A percentile compares a stretch with the other conserved stretches of the same genome.
phyloP scores from a whole-genome alignment of 2,113 vertebrate species.

The Cyrtonyx montezumae region DNA sequence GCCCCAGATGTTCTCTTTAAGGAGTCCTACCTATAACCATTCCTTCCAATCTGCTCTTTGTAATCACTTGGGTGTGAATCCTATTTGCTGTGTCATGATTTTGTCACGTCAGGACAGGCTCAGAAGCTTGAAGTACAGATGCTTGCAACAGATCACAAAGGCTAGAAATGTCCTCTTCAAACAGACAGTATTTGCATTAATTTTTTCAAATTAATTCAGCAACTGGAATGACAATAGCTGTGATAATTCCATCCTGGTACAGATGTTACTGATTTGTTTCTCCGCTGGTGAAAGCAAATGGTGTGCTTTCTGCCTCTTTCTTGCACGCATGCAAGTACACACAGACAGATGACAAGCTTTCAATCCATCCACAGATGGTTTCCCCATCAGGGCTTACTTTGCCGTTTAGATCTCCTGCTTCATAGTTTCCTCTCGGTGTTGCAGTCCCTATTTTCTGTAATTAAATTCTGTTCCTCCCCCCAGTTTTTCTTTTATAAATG shows the following conservation, averaged over 20 bases:
- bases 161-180: not conserved
- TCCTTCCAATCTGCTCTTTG: not conserved
- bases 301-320: not conserved
- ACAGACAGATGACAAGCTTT: not conserved
- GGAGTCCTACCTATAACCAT: not conserved
- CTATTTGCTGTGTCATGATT: not conserved
- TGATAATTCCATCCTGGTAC: not conserved
- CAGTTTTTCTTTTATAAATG: not conserved
- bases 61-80: not conserved
- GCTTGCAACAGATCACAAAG: not conserved
- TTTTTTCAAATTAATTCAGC: not conserved
- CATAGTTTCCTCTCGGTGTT: constrained; percentile 7
- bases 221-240: not conserved
- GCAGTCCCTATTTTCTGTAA: constrained; percentile 7
- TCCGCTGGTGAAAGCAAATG: constrained; percentile 14
- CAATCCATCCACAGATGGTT: not conserved
- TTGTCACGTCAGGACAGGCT: not conserved
- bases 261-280: not conserved
- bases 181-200: not conserved
- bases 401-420: constrained; percentile 55
- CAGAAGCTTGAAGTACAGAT: not conserved
- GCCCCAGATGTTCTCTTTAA: not conserved
- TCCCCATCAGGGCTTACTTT: constrained; percentile 31
- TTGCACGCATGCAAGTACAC: not conserved
- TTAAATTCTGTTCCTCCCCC: constrained; percentile 23